Percentiles rank a stretch among this genome's conserved stretches.
These are phyloP conservation scores for Aphaenogaster ashmeadi DNA, from an alignment of 1,140 invertebrate species.

Conservation along the genomic window DNA sequence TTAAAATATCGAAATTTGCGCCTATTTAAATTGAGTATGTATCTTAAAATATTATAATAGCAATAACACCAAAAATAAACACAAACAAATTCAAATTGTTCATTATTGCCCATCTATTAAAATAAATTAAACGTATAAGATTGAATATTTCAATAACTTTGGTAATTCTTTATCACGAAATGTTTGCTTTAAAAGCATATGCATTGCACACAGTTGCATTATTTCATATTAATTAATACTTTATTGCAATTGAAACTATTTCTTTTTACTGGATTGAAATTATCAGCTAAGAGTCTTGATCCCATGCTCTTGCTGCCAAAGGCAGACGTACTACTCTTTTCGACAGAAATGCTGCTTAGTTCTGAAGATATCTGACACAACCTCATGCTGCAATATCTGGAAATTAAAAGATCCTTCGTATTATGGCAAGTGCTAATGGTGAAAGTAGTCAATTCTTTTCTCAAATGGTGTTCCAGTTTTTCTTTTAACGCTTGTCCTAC, in stretches of 20 bases:
- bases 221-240: background rate
- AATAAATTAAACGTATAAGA: too few species aligned
- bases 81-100: too few species aligned
- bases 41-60: too few species aligned
- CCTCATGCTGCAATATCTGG: constrained; percentile 27
- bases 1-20: too few species aligned
- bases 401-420: constrained; percentile 28
- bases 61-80: too few species aligned
- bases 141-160: too few species aligned
- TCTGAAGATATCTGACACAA: constrained; percentile 25
- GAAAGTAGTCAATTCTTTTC: constrained; percentile 3
- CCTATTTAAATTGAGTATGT: too few species aligned
- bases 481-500: background rate
- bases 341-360: background rate
- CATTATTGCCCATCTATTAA: too few species aligned
- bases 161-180: background rate
- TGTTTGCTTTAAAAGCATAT: background rate
- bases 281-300: constrained; percentile 16
- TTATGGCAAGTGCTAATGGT: constrained; percentile 7
- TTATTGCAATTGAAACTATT: background rate
- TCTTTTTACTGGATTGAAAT: constrained; percentile 15
- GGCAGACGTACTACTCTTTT: background rate
- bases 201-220: background rate
- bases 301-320: constrained; percentile 22
- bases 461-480: constrained; percentile 4